Evolutionary conservation across 2,888 invertebrate species (phyloP).

Genomic region (Eilema sororculum): DNA sequence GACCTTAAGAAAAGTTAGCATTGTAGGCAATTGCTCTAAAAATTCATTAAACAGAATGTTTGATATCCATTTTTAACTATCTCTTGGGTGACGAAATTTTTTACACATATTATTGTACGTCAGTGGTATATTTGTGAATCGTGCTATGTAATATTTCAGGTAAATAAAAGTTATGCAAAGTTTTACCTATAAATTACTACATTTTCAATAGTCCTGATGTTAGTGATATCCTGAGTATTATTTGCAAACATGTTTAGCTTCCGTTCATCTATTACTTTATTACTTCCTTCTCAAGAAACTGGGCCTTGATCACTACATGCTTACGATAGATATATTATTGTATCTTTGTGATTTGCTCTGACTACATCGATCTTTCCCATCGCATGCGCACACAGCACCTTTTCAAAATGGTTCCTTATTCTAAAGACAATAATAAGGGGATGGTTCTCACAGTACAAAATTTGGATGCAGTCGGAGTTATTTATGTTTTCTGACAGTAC

Average conservation of each 20-base stretch:
- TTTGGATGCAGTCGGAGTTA: neutral
- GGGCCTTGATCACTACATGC: neutral
- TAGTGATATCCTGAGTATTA: slow-evolving; percentile 59
- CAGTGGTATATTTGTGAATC: neutral
- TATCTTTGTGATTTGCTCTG: neutral
- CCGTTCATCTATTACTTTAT: neutral
- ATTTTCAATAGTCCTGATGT: slow-evolving; percentile 34
- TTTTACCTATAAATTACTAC: no score
- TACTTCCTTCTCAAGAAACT: neutral
- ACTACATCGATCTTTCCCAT: neutral
- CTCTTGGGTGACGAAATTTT: no score
- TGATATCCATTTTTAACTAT: no score
- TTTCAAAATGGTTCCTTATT: neutral
- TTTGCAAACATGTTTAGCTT: slow-evolving; percentile 39
- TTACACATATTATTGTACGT: no score
- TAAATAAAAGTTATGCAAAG: neutral
- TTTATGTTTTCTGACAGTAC: neutral
- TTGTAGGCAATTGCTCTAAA: no score
- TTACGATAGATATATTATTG: neutral
- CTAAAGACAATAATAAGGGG: neutral
- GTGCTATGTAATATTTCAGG: neutral
- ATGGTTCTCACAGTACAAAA: no score
- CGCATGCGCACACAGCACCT: neutral
- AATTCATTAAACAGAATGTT: no score
- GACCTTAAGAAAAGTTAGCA: no score